Evolutionary conservation across 2,888 invertebrate genomes (phyloP), one percentile per base, ranked within the genome.

Genomic region (Dryococelus australis): DNA sequence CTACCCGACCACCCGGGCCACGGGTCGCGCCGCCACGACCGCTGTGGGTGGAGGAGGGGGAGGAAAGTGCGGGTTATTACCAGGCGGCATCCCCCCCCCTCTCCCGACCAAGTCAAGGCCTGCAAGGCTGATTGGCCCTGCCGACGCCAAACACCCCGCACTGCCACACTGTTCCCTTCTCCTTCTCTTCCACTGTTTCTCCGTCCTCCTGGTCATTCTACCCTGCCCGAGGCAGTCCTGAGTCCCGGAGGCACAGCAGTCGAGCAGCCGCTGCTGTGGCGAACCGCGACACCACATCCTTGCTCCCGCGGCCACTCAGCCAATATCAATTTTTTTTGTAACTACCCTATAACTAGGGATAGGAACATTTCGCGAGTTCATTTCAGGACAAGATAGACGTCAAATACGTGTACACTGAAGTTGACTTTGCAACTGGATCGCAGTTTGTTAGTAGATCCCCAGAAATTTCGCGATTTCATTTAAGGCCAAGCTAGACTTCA

Each of bases 51-150:
- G 65, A 16, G 53, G 87, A 16, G 84, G 53, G 81, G 86, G 13
- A 26, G 43, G 51, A 26, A 51, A 47, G 47, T 81, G 83, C 20
- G 79, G 43, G 35, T 83, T 43, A 83, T 43, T 35, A 43, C 83
- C 43, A 28, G 87, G 89, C 86, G 87, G 88, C 87, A 86, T 91
- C 92, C 92, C 92, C 92, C 91, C 90, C 91, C 91, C 91, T 91
- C 91, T 91, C 91, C 91, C 91, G 91, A 91, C 91, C 92, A 91
- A 91, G 91, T 92, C 92, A 92, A 92, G 91, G 92, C 90, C 91
- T 91, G 88, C 85, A 81, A 87, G 80, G 27, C 88, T 86, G 85
- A 79, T 79, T 43, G 79, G 83, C 85, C 86, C 86, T n/a, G 80
- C 86, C 79, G 86, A 65, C 85, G 88, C 87, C 53, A 87, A 86